These are phyloP conservation scores for Gandaritis pyraliata DNA, from an alignment of 2,888 invertebrate genomes.

Conservation along the genomic window DNA sequence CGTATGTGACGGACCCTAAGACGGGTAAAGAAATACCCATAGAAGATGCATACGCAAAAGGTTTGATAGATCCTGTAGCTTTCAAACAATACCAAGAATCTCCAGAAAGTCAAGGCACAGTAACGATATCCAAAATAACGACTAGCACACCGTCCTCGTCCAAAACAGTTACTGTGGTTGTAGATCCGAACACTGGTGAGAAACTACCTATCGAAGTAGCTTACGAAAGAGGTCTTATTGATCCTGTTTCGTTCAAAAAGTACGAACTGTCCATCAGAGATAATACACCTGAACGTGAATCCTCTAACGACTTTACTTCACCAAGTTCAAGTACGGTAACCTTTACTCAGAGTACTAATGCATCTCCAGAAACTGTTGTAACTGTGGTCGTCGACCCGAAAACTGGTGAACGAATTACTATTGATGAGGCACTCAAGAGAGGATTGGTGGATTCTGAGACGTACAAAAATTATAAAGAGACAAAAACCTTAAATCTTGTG, in stretches of 20 bases:
- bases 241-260: constrained; percentile 77
- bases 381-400: constrained; percentile 85
- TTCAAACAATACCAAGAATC: constrained; percentile 42
- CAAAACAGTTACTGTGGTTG: constrained; percentile 60
- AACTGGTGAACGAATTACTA: constrained; percentile 89
- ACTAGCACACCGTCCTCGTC: constrained; percentile 60
- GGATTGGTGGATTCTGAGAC: constrained; percentile 74
- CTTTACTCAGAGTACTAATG: constrained; percentile 46
- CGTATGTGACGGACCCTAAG: constrained; percentile 87
- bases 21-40: constrained; percentile 91
- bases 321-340: constrained; percentile 46
- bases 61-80: constrained; percentile 68
- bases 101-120: constrained; percentile 32
- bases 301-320: constrained; percentile 38
- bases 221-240: constrained; percentile 72
- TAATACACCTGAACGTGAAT: constrained; percentile 51
- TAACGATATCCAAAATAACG: constrained; percentile 61
- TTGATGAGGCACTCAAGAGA: constrained; percentile 86
- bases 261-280: constrained; percentile 71
- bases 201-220: constrained; percentile 89
- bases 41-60: constrained; percentile 89
- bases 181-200: constrained; percentile 90
- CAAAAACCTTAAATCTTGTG: constrained; percentile 36
- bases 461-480: constrained; percentile 51
- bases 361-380: constrained; percentile 48